These are phyloP conservation scores for Paramormyrops hopkinsi DNA, from an alignment of 2,797 vertebrate genomes.

Conservation along the genomic window DNA sequence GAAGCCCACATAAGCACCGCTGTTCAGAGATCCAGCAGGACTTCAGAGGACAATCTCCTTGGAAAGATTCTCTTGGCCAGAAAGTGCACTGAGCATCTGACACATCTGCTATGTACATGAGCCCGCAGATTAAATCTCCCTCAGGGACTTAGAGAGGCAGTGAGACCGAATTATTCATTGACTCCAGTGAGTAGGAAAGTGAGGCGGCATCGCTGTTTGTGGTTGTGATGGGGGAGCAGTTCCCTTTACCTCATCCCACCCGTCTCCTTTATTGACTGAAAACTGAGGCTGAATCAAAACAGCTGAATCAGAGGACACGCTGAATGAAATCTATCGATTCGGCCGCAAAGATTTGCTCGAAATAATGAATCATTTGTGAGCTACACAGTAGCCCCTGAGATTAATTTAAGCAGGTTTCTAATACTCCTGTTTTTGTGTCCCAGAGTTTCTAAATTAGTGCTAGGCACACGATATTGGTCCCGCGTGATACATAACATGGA, in stretches of 20 bases:
- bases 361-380: conserved; percentile 9
- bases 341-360: background rate
- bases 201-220: background rate
- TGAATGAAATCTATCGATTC: background rate
- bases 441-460: background rate
- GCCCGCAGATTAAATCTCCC: conserved; percentile 2
- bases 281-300: background rate
- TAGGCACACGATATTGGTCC: background rate
- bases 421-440: background rate
- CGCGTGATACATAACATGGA: background rate
- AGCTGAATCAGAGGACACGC: conserved; percentile 6
- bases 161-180: background rate
- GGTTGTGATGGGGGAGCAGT: background rate
- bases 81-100: background rate
- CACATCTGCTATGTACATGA: conserved; percentile 8
- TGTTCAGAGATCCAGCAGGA: background rate
- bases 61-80: background rate
- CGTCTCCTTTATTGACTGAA: background rate
- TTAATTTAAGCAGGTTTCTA: background rate
- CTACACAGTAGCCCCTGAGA: background rate
- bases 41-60: background rate
- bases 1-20: background rate
- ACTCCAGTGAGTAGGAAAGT: background rate
- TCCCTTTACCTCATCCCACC: background rate
- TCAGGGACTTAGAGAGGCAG: background rate